phyloP scores from a whole-genome alignment of 92 coral and sea anemone genomes.

The Actinostola sp. region DNA sequence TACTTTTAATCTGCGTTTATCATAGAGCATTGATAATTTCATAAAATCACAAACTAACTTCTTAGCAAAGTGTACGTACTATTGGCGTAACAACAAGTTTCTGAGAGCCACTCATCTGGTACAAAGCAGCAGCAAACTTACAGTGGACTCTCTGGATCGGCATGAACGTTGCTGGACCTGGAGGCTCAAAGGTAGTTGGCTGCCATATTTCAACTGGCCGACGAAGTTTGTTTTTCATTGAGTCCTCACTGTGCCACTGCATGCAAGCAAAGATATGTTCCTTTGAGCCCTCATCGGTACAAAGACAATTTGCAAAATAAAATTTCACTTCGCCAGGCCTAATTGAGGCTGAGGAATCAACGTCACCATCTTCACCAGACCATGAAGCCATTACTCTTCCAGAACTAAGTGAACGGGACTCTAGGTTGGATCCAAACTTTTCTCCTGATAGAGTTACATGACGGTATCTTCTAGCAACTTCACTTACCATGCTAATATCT shows the following conservation, averaged over 20 bases:
- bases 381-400: slow-evolving; percentile 65
- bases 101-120: background rate
- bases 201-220: slow-evolving; percentile 49
- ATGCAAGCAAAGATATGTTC: slow-evolving; percentile 43
- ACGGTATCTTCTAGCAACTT: slow-evolving; percentile 19
- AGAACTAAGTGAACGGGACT: slow-evolving; percentile 39
- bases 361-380: slow-evolving; percentile 41
- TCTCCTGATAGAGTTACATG: slow-evolving; percentile 29
- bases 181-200: slow-evolving; percentile 14
- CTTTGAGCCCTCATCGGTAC: slow-evolving; percentile 15
- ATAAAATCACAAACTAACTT: background rate
- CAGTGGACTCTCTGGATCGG: slow-evolving; percentile 42
- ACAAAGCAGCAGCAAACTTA: slow-evolving; percentile 45
- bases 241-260: slow-evolving; percentile 41
- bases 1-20: background rate
- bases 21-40: background rate
- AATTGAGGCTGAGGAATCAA: slow-evolving; percentile 27
- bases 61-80: slow-evolving; percentile 40
- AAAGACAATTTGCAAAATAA: slow-evolving; percentile 29
- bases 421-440: slow-evolving; percentile 44
- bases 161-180: slow-evolving; percentile 49
- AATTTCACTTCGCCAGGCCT: slow-evolving; percentile 45
- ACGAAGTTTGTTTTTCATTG: slow-evolving; percentile 26
- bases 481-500: slow-evolving; percentile 15
- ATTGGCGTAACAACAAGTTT: slow-evolving; percentile 46